A percentile compares a stretch with the other conserved stretches of the same genome.
Conservation (phyloP, 2,888 invertebrate genomes). For the Gari tellinella region DNA sequence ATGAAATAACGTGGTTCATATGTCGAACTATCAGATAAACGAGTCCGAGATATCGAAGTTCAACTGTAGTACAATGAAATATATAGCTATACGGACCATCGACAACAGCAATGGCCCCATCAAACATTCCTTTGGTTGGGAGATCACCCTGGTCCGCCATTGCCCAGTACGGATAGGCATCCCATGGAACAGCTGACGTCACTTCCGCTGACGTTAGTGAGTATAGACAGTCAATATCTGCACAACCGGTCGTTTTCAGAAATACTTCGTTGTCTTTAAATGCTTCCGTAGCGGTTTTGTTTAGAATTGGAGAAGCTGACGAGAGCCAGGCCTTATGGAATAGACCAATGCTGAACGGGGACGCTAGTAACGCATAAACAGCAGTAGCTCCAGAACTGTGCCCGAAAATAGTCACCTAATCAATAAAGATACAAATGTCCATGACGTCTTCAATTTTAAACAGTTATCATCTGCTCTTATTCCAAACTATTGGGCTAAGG, state of each 20-base stretch:
- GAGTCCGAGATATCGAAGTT: too few relatives aligned
- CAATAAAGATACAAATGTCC: neutral
- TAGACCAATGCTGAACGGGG: conserved; percentile 87
- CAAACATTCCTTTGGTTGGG: conserved; percentile 65
- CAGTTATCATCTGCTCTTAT: too few relatives aligned
- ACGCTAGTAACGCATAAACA: conserved; percentile 90
- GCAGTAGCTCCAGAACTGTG: conserved; percentile 94
- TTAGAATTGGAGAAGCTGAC: conserved; percentile 74
- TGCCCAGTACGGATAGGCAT: conserved; percentile 71
- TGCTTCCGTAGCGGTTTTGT: conserved; percentile 72
- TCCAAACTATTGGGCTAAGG: too few relatives aligned
- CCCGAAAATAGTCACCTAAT: conserved; percentile 92
- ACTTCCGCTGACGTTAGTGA: conserved; percentile 65
- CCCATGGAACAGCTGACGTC: conserved; percentile 70
- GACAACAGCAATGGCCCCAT: conserved; percentile 68
- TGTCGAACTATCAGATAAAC: too few relatives aligned
- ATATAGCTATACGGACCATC: conserved; percentile 71
- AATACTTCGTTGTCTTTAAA: conserved; percentile 72
- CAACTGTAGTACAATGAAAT: too few relatives aligned
- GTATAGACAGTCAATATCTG: conserved; percentile 49
- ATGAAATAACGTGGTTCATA: too few relatives aligned
- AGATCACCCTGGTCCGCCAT: conserved; percentile 75
- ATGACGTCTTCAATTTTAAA: too few relatives aligned
- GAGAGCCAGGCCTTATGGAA: conserved; percentile 86
- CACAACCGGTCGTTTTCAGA: conserved; percentile 60